Evolutionary conservation across 1,140 invertebrate genomes (phyloP), one percentile per base, ranked within the genome.

Genomic region (Trachymyrmex septentrionalis): DNA sequence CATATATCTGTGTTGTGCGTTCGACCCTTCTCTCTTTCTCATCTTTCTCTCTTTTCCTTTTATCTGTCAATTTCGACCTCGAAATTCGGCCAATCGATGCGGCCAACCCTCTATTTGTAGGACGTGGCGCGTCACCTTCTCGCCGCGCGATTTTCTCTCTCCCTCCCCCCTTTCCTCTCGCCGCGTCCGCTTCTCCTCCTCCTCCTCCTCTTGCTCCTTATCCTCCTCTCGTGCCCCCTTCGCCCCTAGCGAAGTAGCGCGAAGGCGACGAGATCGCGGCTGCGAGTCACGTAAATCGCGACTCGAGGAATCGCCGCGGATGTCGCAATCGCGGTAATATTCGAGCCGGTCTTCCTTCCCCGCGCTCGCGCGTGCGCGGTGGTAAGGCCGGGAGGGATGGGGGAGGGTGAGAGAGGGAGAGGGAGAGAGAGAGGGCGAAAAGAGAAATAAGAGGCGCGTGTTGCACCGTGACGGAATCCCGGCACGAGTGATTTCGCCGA

Each of bases 31-130:
- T 75, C 44, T 78, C 48, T 64, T 24, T 73, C 53, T 75, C 50
- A 63, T 69, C 19, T 66, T 44, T 88, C 66, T 80, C 59, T 72
- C 48, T 53, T 27, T 50, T 30, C 38, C 73, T 57, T 59, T 21
- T 19, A 69, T 89, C 76, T 14, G 84, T 88, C 86, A 61, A 85
- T 75, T 92, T 90, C 90, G 91, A 90, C 91, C 87, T 92, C 88
- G 76, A 92, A 92, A 92, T 92, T 91, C 85, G 85, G 88, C 88
- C 91, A 84, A 84, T 89, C 82, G 89, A 92, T 92, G 78, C 86
- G 92, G 87, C 85, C 85, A 91, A 91, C 30, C 90, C 89, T 87
- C 80, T 77, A 71, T 78, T 88, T 87, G 80, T 86, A 91, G 88
- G 80, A 85, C 67, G 71, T 73, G 4, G 12, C 48, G 64, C 38